A percentile compares a stretch with the other conserved stretches of the same genome.
phyloP scores from a whole-genome alignment of 2,113 vertebrate species.

The Notiomystis cincta region DNA sequence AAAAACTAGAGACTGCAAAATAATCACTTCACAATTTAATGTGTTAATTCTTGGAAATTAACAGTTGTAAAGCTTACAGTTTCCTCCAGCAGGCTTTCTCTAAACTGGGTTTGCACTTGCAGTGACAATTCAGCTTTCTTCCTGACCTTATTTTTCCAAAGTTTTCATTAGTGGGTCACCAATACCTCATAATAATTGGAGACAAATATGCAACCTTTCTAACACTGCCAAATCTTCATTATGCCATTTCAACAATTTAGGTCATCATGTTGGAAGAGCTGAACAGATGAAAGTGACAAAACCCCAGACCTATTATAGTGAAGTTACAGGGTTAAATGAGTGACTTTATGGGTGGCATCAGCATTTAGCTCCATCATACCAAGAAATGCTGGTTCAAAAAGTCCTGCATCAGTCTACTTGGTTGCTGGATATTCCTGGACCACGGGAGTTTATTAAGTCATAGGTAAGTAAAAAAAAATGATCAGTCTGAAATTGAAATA shows the following conservation, averaged over 20 bases:
- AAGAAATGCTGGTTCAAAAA: background rate
- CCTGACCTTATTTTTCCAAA: background rate
- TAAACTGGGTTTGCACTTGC: background rate
- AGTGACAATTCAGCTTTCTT: background rate
- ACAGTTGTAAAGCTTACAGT: background rate
- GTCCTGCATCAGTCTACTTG: background rate
- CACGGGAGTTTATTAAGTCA: background rate
- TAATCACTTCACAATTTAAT: background rate
- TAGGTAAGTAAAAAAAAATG: background rate
- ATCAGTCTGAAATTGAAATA: background rate
- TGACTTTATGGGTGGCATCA: background rate
- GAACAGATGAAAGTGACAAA: background rate
- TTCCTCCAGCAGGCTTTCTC: background rate
- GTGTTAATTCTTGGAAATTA: background rate
- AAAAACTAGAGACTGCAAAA: too few relatives aligned
- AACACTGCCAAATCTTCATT: background rate
- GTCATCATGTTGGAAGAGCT: background rate
- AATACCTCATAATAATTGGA: background rate
- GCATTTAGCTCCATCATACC: background rate
- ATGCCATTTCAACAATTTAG: background rate
- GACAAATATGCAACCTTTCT: background rate
- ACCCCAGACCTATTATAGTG: background rate
- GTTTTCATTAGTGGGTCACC: background rate
- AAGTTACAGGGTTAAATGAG: background rate
- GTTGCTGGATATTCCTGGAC: background rate